These are phyloP conservation scores for Macroglossus sobrinus DNA, from an alignment of 2,113 vertebrate species.

Conservation along the genomic window DNA sequence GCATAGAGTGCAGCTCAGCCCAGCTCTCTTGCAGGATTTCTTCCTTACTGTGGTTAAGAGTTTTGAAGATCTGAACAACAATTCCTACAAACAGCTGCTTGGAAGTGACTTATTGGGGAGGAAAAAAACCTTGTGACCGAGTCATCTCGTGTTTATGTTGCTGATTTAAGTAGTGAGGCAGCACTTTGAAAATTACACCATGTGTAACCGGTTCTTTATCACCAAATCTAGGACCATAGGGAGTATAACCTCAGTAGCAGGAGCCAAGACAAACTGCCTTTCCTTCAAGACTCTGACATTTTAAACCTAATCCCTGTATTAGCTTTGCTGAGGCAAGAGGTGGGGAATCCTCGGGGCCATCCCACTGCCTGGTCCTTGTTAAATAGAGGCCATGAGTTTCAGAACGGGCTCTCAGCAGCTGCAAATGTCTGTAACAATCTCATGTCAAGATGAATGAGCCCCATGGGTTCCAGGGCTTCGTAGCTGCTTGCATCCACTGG, in stretches of 20 bases:
- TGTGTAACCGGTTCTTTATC: conserved; percentile 48
- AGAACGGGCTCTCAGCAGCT: conserved; percentile 19
- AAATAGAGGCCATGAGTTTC: conserved; percentile 42
- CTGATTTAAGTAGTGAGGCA: conserved; percentile 25
- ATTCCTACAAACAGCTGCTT: conserved; percentile 25
- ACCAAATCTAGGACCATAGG: conserved; percentile 15
- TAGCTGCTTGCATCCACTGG: conserved; percentile 30
- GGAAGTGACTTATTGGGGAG: conserved; percentile 47
- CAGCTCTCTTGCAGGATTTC: neutral
- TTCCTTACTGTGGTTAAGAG: neutral
- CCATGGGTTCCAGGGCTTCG: neutral
- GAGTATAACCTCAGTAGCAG: conserved; percentile 39
- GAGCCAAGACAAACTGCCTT: conserved; percentile 66
- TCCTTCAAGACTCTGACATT: conserved; percentile 50
- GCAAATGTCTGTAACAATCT: conserved; percentile 45
- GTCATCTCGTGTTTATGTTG: conserved; percentile 34
- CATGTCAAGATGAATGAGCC: neutral
- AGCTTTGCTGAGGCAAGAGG: conserved; percentile 28
- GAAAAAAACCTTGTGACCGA: neutral
- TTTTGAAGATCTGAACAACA: neutral
- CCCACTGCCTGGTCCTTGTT: neutral
- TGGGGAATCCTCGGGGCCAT: neutral
- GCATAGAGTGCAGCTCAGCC: neutral
- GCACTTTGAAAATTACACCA: conserved; percentile 56
- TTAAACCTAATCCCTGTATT: conserved; percentile 38